A percentile compares a stretch with the other conserved stretches of the same genome.
Evolutionary conservation across 2,113 vertebrate species (phyloP).

Genomic region (Tichodroma muraria): DNA sequence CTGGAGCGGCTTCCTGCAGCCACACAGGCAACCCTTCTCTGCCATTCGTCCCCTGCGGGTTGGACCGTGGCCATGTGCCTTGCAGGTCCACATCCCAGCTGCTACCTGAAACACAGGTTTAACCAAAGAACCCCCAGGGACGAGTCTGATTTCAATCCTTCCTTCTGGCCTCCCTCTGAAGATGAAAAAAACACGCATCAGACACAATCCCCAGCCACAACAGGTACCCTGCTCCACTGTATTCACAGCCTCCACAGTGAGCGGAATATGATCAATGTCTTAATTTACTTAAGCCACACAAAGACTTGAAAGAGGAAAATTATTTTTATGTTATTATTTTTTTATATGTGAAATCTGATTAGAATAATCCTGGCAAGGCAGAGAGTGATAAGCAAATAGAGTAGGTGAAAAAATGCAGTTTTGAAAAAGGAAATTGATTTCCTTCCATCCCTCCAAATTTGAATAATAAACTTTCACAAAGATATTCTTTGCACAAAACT

Average conservation of each 20-base stretch:
- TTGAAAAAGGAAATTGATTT: constrained; percentile 37
- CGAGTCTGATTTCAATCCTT: not conserved
- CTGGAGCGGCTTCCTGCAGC: not conserved
- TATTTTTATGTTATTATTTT: constrained; percentile 8
- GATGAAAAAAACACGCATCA: not conserved
- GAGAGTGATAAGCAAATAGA: not conserved
- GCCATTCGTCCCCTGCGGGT: not conserved
- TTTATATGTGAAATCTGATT: constrained; percentile 38
- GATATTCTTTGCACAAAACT: not conserved
- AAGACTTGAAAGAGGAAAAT: constrained; percentile 9
- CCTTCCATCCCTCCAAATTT: not conserved
- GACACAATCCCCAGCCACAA: not conserved
- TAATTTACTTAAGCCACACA: constrained; percentile 8
- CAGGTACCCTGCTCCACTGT: not conserved
- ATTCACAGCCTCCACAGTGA: not conserved
- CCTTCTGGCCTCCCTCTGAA: not conserved
- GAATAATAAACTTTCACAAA: constrained; percentile 25
- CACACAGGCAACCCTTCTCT: not conserved
- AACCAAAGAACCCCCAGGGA: not conserved
- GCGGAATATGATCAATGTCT: constrained; percentile 1
- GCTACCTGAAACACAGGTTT: not conserved
- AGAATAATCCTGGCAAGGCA: constrained; percentile 21
- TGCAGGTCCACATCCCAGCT: not conserved
- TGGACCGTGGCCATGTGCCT: not conserved
- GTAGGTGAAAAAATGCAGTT: not conserved